Evolutionary conservation across 2,797 vertebrate genomes (phyloP).

Genomic region (Sebastes oblongus): DNA sequence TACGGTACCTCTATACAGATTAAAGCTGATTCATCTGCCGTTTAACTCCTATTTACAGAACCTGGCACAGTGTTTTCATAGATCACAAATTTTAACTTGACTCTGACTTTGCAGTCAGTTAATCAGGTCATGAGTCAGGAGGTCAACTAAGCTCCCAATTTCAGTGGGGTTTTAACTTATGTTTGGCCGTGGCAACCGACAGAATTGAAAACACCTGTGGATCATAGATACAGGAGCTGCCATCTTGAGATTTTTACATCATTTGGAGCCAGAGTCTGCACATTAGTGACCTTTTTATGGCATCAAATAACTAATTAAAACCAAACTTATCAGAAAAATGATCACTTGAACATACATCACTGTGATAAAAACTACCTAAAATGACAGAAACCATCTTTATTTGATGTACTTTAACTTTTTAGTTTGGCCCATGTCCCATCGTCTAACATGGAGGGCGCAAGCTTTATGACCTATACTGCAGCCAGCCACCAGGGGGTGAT

Average conservation of each 20-base stretch:
- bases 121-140: constrained; percentile 34
- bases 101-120: constrained; percentile 2
- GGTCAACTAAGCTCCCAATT: constrained; percentile 8
- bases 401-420: too few relatives aligned
- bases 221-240: background rate
- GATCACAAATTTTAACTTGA: constrained; percentile 8
- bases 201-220: constrained; percentile 26
- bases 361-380: too few relatives aligned
- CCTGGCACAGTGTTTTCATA: background rate
- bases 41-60: background rate
- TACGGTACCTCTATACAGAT: background rate
- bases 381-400: too few relatives aligned
- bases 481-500: too few relatives aligned
- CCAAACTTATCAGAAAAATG: too few relatives aligned
- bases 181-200: background rate
- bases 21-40: background rate
- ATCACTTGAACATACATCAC: too few relatives aligned
- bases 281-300: too few relatives aligned
- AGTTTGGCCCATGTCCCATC: too few relatives aligned
- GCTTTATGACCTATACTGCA: too few relatives aligned
- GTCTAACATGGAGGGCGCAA: rapidly evolving
- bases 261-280: too few relatives aligned
- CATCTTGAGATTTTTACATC: too few relatives aligned
- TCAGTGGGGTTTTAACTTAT: background rate
- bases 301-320: too few relatives aligned